phyloP scores from a whole-genome alignment of 2,888 invertebrate species.

The Tinea trinotella region DNA sequence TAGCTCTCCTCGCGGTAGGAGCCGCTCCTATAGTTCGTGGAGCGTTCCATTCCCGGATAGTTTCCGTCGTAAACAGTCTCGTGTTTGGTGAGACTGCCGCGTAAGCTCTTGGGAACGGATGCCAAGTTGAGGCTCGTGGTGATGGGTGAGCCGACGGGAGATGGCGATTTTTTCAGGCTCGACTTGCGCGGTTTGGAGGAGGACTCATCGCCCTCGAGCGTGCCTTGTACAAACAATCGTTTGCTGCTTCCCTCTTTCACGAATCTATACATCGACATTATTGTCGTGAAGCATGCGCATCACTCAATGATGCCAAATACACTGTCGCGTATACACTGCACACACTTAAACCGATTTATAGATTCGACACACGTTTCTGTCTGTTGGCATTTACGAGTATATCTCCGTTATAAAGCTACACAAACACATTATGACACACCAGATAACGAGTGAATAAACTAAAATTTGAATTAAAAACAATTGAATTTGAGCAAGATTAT shows the following conservation, averaged over 20 bases:
- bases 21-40: constrained; percentile 53
- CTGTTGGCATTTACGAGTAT: not conserved
- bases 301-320: constrained; percentile 8
- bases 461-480: constrained; percentile 9
- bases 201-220: constrained; percentile 74
- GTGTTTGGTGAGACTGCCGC: constrained; percentile 64
- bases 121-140: constrained; percentile 74
- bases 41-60: constrained; percentile 58
- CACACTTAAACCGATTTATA: constrained; percentile 24
- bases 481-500: not conserved
- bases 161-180: constrained; percentile 62
- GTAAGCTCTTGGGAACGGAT: constrained; percentile 67
- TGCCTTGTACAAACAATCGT: constrained; percentile 84
- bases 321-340: constrained; percentile 13
- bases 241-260: constrained; percentile 78
- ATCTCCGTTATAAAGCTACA: not conserved
- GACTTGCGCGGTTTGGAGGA: constrained; percentile 59
- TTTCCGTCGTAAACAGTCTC: constrained; percentile 65
- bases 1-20: constrained; percentile 58
- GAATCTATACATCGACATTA: constrained; percentile 85
- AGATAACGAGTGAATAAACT: not conserved
- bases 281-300: not conserved
- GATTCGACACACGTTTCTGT: constrained; percentile 51
- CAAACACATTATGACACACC: constrained; percentile 16
- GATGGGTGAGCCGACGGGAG: constrained; percentile 73